Evolutionary conservation across 1,140 invertebrate species (phyloP).

Genomic region (Lysiphlebus fabarum): DNA sequence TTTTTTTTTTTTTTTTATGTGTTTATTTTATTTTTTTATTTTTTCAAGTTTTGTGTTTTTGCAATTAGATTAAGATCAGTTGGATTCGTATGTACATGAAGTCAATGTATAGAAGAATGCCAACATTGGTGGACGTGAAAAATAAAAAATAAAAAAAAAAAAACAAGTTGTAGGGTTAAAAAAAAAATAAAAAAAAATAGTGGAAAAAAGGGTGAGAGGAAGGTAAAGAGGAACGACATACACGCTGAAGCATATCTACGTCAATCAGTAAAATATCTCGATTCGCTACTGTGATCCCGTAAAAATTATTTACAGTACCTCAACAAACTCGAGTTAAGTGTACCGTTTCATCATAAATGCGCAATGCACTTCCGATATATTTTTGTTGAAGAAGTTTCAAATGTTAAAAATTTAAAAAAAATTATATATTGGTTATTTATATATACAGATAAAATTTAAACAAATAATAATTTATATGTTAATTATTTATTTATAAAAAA

Average conservation of each 20-base stretch:
- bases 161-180: background rate
- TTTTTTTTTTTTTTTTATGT: conserved; percentile 7
- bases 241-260: conserved; percentile 14
- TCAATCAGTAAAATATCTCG: conserved; percentile 25
- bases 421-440: background rate
- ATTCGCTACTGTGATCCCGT: conserved; percentile 24
- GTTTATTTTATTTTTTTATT: background rate
- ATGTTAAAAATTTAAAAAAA: background rate
- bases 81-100: conserved; percentile 13
- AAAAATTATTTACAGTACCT: conserved; percentile 21
- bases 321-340: conserved; percentile 21
- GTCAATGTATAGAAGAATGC: background rate
- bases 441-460: background rate
- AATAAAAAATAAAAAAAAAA: background rate
- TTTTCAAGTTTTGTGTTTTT: background rate
- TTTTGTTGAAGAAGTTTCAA: background rate
- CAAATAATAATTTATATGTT: background rate
- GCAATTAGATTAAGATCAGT: conserved; percentile 21
- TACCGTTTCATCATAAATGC: conserved; percentile 26
- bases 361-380: conserved; percentile 20
- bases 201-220: background rate
- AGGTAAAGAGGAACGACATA: background rate
- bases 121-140: background rate
- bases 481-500: background rate
- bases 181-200: background rate